phyloP scores from a whole-genome alignment of 2,113 vertebrate genomes.

The Edolisoma coerulescens region DNA sequence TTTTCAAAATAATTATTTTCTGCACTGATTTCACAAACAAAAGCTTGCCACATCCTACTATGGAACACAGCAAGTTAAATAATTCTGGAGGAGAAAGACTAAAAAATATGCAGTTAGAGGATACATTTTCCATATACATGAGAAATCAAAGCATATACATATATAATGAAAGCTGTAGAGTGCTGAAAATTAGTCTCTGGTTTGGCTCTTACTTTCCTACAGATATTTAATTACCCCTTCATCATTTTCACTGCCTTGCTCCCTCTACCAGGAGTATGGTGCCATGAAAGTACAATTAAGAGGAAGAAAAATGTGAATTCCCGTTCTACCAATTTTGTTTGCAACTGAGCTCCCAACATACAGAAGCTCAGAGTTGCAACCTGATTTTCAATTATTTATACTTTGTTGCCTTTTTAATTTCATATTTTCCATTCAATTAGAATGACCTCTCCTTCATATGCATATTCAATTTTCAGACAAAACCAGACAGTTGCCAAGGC shows the following conservation, averaged over 20 bases:
- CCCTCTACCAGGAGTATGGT: neutral
- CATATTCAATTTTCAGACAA: constrained; percentile 7
- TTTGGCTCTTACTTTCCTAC: constrained; percentile 10
- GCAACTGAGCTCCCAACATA: neutral
- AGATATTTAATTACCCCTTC: constrained; percentile 23
- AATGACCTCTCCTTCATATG: neutral
- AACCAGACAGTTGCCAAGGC: neutral
- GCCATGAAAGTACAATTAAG: constrained; percentile 31
- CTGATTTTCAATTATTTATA: constrained; percentile 53
- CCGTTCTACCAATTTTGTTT: constrained; percentile 2
- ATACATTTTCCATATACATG: constrained; percentile 1
- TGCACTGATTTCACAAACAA: neutral
- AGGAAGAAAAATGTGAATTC: neutral
- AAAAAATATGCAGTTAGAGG: neutral
- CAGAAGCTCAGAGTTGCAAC: neutral
- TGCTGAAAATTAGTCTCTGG: constrained; percentile 7
- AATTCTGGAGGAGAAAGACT: neutral
- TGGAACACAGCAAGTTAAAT: neutral
- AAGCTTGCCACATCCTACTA: neutral
- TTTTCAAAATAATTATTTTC: neutral
- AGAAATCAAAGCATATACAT: constrained; percentile 2
- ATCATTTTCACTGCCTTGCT: neutral
- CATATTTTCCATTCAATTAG: constrained; percentile 19
- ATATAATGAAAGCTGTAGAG: neutral
- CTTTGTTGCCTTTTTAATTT: constrained; percentile 38